Evolutionary conservation across 2,113 vertebrate genomes (phyloP).

Genomic region (Clarias macrocephalus): DNA sequence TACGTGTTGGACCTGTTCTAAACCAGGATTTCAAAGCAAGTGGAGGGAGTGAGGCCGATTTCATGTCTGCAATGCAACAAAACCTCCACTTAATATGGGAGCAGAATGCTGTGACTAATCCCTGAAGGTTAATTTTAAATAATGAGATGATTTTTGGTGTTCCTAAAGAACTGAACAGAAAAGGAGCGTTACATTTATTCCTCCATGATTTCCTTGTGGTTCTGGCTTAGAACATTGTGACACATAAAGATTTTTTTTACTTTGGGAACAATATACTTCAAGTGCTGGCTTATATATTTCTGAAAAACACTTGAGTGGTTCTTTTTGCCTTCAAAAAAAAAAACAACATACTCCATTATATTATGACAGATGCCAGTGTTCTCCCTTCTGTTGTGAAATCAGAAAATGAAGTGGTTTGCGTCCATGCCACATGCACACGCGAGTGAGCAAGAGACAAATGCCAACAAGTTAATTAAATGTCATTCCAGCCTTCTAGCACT

Average conservation of each 20-base stretch:
- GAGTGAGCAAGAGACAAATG: slow-evolving; percentile 33
- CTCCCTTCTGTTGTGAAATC: slow-evolving; percentile 10
- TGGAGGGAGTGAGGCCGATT: slow-evolving; percentile 33
- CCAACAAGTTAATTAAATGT: slow-evolving; percentile 48
- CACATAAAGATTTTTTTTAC: neutral
- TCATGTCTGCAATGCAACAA: slow-evolving; percentile 39
- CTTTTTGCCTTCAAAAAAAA: neutral
- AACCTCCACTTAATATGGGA: slow-evolving; percentile 32
- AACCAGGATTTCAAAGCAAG: slow-evolving; percentile 54
- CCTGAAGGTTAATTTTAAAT: slow-evolving; percentile 13
- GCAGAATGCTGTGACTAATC: slow-evolving; percentile 23
- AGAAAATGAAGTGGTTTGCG: slow-evolving; percentile 11
- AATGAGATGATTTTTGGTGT: slow-evolving; percentile 5
- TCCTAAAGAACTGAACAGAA: slow-evolving; percentile 4
- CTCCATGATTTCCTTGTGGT: neutral
- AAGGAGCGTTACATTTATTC: neutral
- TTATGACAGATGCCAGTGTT: slow-evolving; percentile 25
- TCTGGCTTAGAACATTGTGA: neutral
- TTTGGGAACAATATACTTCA: neutral
- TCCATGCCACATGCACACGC: neutral
- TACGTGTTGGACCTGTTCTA: slow-evolving; percentile 48
- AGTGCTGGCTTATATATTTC: neutral
- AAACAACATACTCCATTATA: neutral
- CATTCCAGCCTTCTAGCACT: slow-evolving; percentile 29
- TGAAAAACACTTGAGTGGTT: neutral